A percentile compares a stretch with the other conserved stretches of the same genome.
phyloP scores from a whole-genome alignment of 2,888 invertebrate species.

The Byasa hedistus region DNA sequence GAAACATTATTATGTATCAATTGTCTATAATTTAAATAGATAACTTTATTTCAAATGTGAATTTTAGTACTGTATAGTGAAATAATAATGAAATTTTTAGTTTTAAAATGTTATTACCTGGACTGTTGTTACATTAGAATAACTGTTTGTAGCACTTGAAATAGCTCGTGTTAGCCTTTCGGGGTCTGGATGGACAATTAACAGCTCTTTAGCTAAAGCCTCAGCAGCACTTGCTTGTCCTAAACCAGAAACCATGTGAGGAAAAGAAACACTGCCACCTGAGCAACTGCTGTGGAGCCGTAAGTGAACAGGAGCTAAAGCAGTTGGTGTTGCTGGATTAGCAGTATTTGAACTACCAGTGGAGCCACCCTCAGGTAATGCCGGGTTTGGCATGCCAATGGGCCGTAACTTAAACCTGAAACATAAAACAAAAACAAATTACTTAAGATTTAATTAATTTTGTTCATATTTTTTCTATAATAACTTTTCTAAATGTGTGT shows the following conservation, averaged over 20 bases:
- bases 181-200: constrained; percentile 72
- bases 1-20: too few species aligned
- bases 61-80: too few species aligned
- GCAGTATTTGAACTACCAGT: constrained; percentile 62
- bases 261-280: constrained; percentile 62
- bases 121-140: constrained; percentile 65
- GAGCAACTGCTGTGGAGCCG: constrained; percentile 62
- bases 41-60: too few species aligned
- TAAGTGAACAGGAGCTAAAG: constrained; percentile 54
- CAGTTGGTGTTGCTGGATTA: constrained; percentile 48
- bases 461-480: too few species aligned
- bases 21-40: too few species aligned
- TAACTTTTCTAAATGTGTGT: too few species aligned
- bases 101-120: constrained; percentile 50
- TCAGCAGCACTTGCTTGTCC: constrained; percentile 67
- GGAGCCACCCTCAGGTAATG: constrained; percentile 72
- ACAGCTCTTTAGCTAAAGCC: constrained; percentile 66
- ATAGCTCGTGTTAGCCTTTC: constrained; percentile 76
- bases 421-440: constrained; percentile 27
- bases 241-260: constrained; percentile 54
- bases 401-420: constrained; percentile 77
- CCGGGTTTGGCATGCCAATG: constrained; percentile 69
- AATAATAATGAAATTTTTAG: neutral
- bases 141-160: constrained; percentile 77
- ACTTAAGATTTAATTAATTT: neutral